Evolutionary conservation across 2,888 invertebrate species (phyloP).

Genomic region (Hydrotaea cyrtoneurina): DNA sequence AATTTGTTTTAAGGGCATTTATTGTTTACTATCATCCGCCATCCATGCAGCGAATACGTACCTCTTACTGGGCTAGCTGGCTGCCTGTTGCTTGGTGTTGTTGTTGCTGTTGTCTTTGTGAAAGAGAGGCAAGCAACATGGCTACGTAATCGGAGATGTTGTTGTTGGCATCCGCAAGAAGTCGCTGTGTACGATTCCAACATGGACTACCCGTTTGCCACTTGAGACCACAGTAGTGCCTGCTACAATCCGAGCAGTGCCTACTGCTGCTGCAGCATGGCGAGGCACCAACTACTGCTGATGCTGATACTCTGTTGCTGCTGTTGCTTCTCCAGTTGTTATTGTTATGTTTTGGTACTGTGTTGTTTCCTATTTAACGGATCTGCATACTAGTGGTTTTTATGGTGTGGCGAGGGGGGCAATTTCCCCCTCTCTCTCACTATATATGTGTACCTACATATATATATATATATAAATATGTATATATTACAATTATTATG

Average conservation of each 20-base stretch:
- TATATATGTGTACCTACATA: no score
- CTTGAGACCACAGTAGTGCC: slow-evolving; percentile 18
- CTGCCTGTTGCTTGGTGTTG: neutral
- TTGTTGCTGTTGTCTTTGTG: neutral
- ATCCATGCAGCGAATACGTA: neutral
- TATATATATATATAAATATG: neutral
- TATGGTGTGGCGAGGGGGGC: neutral
- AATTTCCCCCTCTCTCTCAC: slow-evolving; percentile 25
- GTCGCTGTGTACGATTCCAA: neutral
- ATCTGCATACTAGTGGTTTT: slow-evolving; percentile 43
- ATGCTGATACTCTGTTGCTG: slow-evolving; percentile 37
- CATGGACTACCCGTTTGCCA: slow-evolving; percentile 47
- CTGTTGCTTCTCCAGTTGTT: slow-evolving; percentile 42
- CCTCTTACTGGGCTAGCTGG: neutral
- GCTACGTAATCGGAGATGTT: slow-evolving; percentile 27
- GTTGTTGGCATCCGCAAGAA: neutral
- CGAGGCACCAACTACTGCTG: slow-evolving; percentile 50
- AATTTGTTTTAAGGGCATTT: slow-evolving; percentile 75
- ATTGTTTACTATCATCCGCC: slow-evolving; percentile 54
- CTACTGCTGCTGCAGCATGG: neutral
- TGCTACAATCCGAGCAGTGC: slow-evolving; percentile 46
- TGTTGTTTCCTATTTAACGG: slow-evolving; percentile 35
- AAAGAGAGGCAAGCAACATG: slow-evolving; percentile 10
- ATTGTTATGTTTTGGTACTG: neutral
- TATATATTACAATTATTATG: slow-evolving; percentile 74